Evolutionary conservation across 2,113 vertebrate species (phyloP).

Genomic region (Microtus oregoni): DNA sequence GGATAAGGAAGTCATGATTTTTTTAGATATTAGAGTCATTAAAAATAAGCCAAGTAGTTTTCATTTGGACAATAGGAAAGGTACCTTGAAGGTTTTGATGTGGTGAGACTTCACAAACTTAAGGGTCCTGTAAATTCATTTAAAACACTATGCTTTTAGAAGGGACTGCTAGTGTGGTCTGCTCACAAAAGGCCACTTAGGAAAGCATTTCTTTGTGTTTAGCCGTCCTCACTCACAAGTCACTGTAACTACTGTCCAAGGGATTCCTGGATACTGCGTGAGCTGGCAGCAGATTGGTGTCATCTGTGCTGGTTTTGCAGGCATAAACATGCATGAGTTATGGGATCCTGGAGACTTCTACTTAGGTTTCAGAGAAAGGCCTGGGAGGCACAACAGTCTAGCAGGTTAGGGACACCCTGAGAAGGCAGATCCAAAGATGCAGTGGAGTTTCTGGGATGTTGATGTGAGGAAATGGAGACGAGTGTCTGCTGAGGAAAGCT

Average conservation of each 20-base stretch:
- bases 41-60: not conserved
- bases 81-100: not conserved
- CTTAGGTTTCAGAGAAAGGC: not conserved
- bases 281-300: not conserved
- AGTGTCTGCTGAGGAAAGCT: not conserved
- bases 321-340: not conserved
- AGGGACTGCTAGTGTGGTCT: not conserved
- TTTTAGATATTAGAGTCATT: not conserved
- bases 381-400: not conserved
- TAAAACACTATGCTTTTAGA: not conserved
- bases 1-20: not conserved
- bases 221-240: not conserved
- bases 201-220: not conserved
- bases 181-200: not conserved
- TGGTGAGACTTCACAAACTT: not conserved
- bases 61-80: not conserved
- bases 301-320: not conserved
- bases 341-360: not conserved
- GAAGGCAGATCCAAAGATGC: not conserved
- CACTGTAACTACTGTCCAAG: not conserved
- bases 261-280: not conserved
- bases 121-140: not conserved
- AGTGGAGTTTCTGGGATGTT: not conserved
- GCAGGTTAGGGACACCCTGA: not conserved
- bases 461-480: not conserved